Evolutionary conservation across 2,797 vertebrate species (phyloP), one percentile per base, ranked within the genome.

Genomic region (Sphaeramia orbicularis): DNA sequence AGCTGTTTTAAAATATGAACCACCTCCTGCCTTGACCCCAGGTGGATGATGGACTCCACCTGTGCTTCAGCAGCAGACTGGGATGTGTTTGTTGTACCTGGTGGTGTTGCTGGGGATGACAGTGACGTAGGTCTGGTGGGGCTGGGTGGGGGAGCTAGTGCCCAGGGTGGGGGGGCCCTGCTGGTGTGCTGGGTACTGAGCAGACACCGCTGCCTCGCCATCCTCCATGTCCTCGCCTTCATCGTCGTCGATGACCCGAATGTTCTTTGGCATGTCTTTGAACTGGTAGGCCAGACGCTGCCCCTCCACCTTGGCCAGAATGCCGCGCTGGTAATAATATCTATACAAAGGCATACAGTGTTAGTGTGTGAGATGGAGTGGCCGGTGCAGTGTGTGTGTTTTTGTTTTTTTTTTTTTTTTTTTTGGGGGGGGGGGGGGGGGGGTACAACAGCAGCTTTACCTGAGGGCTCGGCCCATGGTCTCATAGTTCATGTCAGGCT

Each of bases 401-500:
- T n/a, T 19, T 13, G 19, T 37, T 36, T 13, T 6, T 37, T 13
- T 4, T 9, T 38, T 8, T 55, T 12, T 37, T 10, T 6, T n/a
- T n/a, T n/a, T n/a, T n/a, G 36, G 16, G 37, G 1, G 37, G 4
- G 0, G 4, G 15, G 18, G 1, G 19, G 10, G 12, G 10, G 5
- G n/a, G n/a, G n/a, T n/a, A n/a, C n/a, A n/a, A n/a, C 14, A 12
- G 7, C 8, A 3, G 8, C 80, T 5, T 76, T 32, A 97, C 98
- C 98, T 96, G 74, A 99, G 87, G 37, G 98, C 98, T 74, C 97
- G 94, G 52, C 98, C 98, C 98, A 99, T 99, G 9, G 98, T 99
- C 88, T 99, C 98, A 13, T 99, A 99, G 91, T 99, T 99, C 98
- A 99, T 99, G 84, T 99, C 98, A 1, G 98, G 98, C 83, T 99